A percentile compares a stretch with the other conserved stretches of the same genome.
These are phyloP conservation scores for Anableps anableps DNA, from an alignment of 2,797 vertebrate genomes.

Conservation along the genomic window DNA sequence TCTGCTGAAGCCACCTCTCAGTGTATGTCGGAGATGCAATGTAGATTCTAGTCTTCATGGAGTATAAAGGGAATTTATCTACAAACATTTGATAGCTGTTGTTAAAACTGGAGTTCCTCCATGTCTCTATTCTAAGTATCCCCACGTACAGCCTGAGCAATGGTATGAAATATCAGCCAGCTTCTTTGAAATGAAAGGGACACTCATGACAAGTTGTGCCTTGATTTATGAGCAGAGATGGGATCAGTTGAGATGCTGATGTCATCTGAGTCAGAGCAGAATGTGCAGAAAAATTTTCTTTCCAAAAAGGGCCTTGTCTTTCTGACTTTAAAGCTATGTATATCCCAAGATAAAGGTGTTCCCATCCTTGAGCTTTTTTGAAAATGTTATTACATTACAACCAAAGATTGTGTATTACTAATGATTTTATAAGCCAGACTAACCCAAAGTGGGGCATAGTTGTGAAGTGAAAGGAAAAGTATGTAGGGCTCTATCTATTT, in stretches of 20 bases:
- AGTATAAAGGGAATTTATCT: constrained; percentile 47
- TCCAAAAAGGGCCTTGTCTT: constrained; percentile 41
- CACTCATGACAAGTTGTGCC: constrained; percentile 56
- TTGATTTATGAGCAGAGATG: constrained; percentile 66
- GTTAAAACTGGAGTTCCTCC: constrained; percentile 52
- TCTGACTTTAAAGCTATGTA: constrained; percentile 23
- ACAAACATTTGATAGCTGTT: constrained; percentile 51
- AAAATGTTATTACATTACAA: not conserved
- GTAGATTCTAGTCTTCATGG: constrained; percentile 26
- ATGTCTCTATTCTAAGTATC: constrained; percentile 54
- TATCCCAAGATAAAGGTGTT: constrained; percentile 17
- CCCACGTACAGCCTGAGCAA: constrained; percentile 48
- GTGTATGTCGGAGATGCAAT: constrained; percentile 7
- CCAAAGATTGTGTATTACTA: not conserved
- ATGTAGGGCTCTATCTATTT: not conserved
- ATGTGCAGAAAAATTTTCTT: constrained; percentile 38
- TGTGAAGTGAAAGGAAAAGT: not conserved
- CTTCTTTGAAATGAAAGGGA: constrained; percentile 64
- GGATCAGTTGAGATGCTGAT: constrained; percentile 58
- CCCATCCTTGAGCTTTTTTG: not conserved
- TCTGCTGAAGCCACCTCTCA: not conserved
- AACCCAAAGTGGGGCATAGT: not conserved
- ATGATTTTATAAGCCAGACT: not conserved
- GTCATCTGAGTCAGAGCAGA: constrained; percentile 59
- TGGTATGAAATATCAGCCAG: constrained; percentile 64